phyloP scores from a whole-genome alignment of 2,113 vertebrate species.

The Pseudorectes ferrugineus region DNA sequence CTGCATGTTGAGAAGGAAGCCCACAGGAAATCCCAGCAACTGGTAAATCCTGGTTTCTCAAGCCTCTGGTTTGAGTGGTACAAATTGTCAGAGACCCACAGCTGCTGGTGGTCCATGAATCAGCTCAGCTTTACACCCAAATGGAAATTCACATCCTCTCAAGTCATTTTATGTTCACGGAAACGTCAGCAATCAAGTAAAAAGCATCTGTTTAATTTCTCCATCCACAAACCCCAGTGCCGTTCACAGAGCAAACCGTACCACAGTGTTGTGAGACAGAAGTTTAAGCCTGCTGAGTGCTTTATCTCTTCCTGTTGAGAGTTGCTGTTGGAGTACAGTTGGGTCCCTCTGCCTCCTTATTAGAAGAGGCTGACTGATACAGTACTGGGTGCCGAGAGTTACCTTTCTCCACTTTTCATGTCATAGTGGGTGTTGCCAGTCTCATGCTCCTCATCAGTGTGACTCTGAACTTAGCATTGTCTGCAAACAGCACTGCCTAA shows the following conservation, averaged over 20 bases:
- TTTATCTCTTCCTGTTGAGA: neutral
- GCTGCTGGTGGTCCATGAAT: neutral
- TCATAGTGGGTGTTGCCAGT: neutral
- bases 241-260: neutral
- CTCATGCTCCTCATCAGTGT: accelerated
- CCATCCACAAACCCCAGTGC: neutral
- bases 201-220: neutral
- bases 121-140: neutral
- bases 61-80: neutral
- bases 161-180: neutral
- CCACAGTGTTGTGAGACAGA: neutral
- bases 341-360: neutral
- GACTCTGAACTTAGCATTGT: neutral
- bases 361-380: neutral
- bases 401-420: neutral
- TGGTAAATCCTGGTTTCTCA: neutral
- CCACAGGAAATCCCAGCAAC: neutral
- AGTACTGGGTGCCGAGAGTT: neutral
- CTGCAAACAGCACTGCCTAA: neutral
- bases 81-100: neutral
- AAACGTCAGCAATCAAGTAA: neutral
- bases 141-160: neutral
- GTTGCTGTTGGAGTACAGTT: neutral
- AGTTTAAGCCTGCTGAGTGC: neutral
- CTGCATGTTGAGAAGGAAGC: neutral